Base-by-base conservation (phyloP, 2,113 vertebrate species). In the Chinchilla lanigera region DNA sequence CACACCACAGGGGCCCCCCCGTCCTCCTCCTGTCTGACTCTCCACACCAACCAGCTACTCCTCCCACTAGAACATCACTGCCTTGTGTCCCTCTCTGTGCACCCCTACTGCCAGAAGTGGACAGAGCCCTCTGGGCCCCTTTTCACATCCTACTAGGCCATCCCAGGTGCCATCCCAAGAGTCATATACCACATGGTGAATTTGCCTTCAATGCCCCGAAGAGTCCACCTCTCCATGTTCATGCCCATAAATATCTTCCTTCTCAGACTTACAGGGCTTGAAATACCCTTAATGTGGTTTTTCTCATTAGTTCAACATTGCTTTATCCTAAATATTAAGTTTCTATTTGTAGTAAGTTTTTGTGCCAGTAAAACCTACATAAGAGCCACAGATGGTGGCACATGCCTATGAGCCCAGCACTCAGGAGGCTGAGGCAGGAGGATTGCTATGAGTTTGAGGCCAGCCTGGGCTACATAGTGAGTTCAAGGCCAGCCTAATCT, bases 281-380 rank as follows among this genome's bases (percentile, higher is more conserved):
- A 81, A 69, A 85, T 71, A 81, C 75, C 85, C 87, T 89, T 77
- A 20, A 14, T 47, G 52, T 44, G 10, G 12, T 58, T 80, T 78
- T 92, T 54, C 85, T 54, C 65, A 63, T 60, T 90, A 41, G 6
- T 71, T 58, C 47, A 47, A 20, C 60, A 56, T 50, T 92, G 78
- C 28, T 96, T 61, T 90, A 61, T 71, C 67, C 52, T 90, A 35
- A 97, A 94, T 82, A 83, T 85, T 77, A 82, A 94, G 83, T 89
- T 90, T 96, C 60, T 87, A 67, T 56, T 73, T 77, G 17, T 30
- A 17, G 35, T 81, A 73, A 81, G 16, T 75, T 61, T 69, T 81
- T 86, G 24, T 82, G 38, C 35, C 44, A 71, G 12, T 73, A 44
- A 92, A 81, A 71, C 11, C 54, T 92, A 89, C 26, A 8, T 58